phyloP scores from a whole-genome alignment of 1,140 invertebrate genomes.

The Himalopsyche phryganea region DNA sequence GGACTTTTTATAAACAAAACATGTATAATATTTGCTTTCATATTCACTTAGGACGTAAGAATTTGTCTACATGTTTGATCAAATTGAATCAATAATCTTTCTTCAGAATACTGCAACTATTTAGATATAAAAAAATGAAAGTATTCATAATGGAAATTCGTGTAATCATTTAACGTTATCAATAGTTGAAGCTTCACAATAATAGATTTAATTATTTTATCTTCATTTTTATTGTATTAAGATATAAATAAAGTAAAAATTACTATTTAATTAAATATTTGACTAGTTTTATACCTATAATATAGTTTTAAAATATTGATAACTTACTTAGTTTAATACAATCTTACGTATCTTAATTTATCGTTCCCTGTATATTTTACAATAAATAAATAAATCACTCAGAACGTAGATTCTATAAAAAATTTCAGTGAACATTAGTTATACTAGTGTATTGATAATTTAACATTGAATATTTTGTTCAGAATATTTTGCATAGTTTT shows the following conservation, averaged over 20 bases:
- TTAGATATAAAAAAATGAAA: too few relatives aligned
- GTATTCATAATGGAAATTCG: conserved; percentile 13
- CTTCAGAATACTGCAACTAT: too few relatives aligned
- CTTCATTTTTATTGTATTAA: too few relatives aligned
- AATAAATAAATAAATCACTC: conserved; percentile 13
- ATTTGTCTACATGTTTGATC: not conserved
- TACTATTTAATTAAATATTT: too few relatives aligned
- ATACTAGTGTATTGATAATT: not conserved
- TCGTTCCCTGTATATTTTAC: conserved; percentile 18
- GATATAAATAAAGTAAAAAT: too few relatives aligned
- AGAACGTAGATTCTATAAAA: not conserved
- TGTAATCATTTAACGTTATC: conserved; percentile 7
- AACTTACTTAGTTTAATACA: not conserved
- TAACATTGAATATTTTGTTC: conserved; percentile 1
- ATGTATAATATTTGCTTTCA: conserved; percentile 1
- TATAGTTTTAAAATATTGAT: too few relatives aligned
- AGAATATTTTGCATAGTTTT: not conserved
- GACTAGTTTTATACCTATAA: too few relatives aligned
- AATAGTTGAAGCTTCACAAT: not conserved
- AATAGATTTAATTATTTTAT: too few relatives aligned
- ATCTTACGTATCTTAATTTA: conserved; percentile 5
- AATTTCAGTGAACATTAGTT: not conserved
- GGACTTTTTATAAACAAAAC: not conserved
- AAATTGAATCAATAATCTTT: not conserved
- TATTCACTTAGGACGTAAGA: conserved; percentile 10